These are phyloP conservation scores for Corticium candelabrum DNA, from an alignment of 37 sponge, comb jelly and placozoan species.

Conservation along the genomic window DNA sequence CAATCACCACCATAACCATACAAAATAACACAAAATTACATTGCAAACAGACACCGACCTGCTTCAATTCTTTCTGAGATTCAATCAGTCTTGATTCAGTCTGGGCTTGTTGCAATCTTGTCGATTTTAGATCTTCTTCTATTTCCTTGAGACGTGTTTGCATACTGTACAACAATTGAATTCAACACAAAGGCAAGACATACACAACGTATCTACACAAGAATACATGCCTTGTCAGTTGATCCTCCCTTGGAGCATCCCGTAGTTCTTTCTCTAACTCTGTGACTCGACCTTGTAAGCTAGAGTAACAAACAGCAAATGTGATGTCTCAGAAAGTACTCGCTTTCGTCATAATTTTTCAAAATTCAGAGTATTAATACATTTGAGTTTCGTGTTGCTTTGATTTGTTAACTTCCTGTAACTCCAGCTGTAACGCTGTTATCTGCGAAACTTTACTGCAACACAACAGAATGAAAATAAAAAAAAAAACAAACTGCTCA, in stretches of 20 bases:
- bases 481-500: background rate
- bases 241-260: background rate
- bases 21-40: no score
- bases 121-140: background rate
- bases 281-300: background rate
- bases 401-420: no score
- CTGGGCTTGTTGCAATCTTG: background rate
- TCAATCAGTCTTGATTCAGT: background rate
- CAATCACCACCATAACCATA: no score
- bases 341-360: no score
- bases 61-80: background rate
- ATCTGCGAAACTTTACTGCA: background rate
- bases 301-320: background rate
- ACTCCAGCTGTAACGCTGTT: no score
- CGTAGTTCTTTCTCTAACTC: background rate
- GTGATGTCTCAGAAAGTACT: no score
- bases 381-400: no score
- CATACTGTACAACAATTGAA: background rate
- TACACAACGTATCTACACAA: no score
- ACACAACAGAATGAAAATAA: background rate
- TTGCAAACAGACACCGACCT: no score
- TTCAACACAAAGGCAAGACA: background rate
- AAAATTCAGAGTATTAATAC: no score
- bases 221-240: background rate
- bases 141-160: background rate